Conservation (phyloP, 2,888 invertebrate species). For the Keiferia lycopersicella region DNA sequence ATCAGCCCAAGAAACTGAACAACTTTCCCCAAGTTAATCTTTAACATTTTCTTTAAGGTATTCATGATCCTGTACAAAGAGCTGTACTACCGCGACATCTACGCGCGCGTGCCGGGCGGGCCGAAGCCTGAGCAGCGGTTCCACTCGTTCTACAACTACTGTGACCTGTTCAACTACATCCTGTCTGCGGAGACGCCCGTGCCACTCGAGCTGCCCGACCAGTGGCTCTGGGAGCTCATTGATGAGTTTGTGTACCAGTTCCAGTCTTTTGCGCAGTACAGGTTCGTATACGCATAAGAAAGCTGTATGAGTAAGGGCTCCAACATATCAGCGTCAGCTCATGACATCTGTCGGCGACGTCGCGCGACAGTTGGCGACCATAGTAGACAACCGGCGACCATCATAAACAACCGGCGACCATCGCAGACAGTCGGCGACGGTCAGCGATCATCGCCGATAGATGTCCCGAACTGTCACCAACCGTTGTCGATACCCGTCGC, state of each 20-base stretch:
- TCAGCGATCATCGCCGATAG: too few relatives aligned
- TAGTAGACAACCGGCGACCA: too few relatives aligned
- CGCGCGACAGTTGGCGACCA: too few relatives aligned
- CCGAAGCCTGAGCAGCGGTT: constrained; percentile 96
- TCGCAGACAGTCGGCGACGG: too few relatives aligned
- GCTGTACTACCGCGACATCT: constrained; percentile 97
- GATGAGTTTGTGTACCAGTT: constrained; percentile 99
- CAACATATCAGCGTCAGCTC: too few relatives aligned
- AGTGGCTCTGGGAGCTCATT: constrained; percentile 99
- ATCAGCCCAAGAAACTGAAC: too few relatives aligned
- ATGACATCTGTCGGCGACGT: too few relatives aligned
- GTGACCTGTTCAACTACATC: constrained; percentile 98
- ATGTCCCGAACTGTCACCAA: too few relatives aligned
- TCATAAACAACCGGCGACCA: too few relatives aligned
- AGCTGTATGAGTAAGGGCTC: too few relatives aligned
- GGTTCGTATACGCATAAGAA: constrained; percentile 60
- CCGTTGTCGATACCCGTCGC: too few relatives aligned
- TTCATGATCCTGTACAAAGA: constrained; percentile 98
- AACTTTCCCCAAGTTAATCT: too few relatives aligned
- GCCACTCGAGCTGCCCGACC: constrained; percentile 95
- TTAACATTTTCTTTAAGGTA: constrained; percentile 70
- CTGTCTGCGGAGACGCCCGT: constrained; percentile 94
- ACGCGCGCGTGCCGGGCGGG: constrained; percentile 94
- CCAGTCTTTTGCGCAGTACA: constrained; percentile 93
- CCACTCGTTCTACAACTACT: constrained; percentile 98